Evolutionary conservation across 1,140 invertebrate species (phyloP).

Genomic region (Bombus ignitus): DNA sequence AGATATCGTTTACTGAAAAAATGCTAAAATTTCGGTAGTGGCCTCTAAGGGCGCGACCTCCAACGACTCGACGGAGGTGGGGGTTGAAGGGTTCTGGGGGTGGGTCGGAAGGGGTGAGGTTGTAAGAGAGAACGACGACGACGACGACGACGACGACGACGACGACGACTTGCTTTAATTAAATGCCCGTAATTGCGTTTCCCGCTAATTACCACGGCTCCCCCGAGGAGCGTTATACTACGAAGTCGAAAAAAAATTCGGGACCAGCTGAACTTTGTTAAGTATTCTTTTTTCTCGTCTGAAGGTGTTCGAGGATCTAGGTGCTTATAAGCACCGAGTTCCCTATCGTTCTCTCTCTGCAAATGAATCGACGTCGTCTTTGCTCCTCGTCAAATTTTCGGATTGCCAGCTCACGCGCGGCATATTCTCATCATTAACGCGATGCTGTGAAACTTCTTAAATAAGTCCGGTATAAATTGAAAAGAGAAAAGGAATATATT

Average conservation of each 20-base stretch:
- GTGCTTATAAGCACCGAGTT: slow-evolving; percentile 38
- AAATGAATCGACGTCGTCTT: neutral
- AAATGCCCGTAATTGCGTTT: slow-evolving; percentile 77
- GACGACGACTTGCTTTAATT: slow-evolving; percentile 75
- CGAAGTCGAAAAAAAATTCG: slow-evolving; percentile 66
- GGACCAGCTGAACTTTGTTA: slow-evolving; percentile 63
- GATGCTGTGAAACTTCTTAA: neutral
- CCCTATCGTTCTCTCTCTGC: slow-evolving; percentile 14
- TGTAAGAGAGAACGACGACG: too few species aligned
- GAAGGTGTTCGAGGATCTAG: slow-evolving; percentile 63
- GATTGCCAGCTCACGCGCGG: neutral
- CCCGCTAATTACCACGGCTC: slow-evolving; percentile 74
- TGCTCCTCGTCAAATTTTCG: slow-evolving; percentile 1
- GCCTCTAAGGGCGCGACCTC: slow-evolving; percentile 42
- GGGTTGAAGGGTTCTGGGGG: neutral
- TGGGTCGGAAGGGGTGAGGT: neutral
- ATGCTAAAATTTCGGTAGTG: slow-evolving; percentile 60
- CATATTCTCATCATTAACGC: neutral
- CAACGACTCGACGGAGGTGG: slow-evolving; percentile 1
- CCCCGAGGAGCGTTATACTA: slow-evolving; percentile 54
- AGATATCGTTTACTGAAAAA: slow-evolving; percentile 57
- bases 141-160: slow-evolving; percentile 32
- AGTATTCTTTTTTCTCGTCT: slow-evolving; percentile 56
- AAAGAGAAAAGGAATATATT: neutral
- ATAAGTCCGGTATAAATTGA: neutral